phyloP scores from a whole-genome alignment of 2,113 vertebrate species.

The Gorilla gorilla region DNA sequence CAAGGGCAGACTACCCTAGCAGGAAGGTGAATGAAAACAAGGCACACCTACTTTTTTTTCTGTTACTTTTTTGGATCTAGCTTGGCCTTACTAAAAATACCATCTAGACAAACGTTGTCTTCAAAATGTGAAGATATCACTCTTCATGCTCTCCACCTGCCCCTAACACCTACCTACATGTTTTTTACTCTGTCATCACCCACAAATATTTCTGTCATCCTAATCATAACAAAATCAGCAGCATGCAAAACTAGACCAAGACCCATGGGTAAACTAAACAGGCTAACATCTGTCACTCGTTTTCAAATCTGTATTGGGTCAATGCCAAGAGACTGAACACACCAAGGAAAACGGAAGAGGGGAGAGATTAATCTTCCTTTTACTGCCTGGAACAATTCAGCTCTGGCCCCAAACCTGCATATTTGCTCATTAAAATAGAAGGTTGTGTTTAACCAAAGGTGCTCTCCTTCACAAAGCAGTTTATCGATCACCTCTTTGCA shows the following conservation, averaged over 20 bases:
- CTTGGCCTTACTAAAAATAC: background rate
- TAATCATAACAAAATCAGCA: background rate
- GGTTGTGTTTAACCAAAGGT: background rate
- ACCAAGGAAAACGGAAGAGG: background rate
- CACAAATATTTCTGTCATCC: background rate
- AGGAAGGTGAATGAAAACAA: background rate
- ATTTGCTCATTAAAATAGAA: background rate
- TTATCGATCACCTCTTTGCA: background rate
- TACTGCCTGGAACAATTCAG: background rate
- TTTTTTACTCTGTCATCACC: background rate
- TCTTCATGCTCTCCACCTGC: background rate
- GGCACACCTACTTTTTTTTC: background rate
- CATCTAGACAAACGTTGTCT: background rate
- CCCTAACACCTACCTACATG: background rate
- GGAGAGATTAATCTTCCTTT: background rate
- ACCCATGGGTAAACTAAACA: background rate
- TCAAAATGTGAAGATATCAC: background rate
- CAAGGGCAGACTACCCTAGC: conserved; percentile 37
- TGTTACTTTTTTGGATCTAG: background rate
- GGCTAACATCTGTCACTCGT: background rate
- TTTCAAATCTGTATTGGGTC: background rate
- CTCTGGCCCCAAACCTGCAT: background rate
- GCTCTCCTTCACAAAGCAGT: background rate
- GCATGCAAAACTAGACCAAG: background rate
- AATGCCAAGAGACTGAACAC: background rate